These are phyloP conservation scores for Gonatopus flavifemur DNA, from an alignment of 1,140 invertebrate genomes.

Conservation along the genomic window DNA sequence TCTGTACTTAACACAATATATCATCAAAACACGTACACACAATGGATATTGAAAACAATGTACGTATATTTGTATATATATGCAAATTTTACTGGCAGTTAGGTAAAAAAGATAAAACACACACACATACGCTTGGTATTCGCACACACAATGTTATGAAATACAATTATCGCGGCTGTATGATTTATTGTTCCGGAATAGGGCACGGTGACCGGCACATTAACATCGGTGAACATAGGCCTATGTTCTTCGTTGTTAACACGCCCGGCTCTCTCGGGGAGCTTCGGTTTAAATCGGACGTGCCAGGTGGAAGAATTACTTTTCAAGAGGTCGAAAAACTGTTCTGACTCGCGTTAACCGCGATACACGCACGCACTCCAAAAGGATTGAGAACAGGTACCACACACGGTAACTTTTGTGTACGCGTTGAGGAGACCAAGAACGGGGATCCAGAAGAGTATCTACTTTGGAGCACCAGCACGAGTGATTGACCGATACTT, in stretches of 20 bases:
- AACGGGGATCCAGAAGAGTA: too few relatives aligned
- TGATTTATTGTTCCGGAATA: slow-evolving; percentile 24
- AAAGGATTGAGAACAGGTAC: too few relatives aligned
- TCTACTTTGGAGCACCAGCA: too few relatives aligned
- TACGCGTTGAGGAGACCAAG: too few relatives aligned
- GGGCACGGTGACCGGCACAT: slow-evolving; percentile 50
- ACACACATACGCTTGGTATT: background rate
- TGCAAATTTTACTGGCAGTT: background rate
- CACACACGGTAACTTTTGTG: too few relatives aligned
- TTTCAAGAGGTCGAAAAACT: slow-evolving; percentile 32
- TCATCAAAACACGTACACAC: background rate
- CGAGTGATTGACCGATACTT: too few relatives aligned
- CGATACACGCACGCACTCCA: background rate
- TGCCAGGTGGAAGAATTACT: slow-evolving; percentile 43
- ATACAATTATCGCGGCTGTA: slow-evolving; percentile 10
- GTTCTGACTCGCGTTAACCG: slow-evolving; percentile 3
- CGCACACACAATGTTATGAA: slow-evolving; percentile 13
- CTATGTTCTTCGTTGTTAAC: too few relatives aligned
- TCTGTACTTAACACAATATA: background rate
- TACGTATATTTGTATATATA: background rate
- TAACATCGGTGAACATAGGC: too few relatives aligned
- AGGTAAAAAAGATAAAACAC: background rate
- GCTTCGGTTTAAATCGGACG: slow-evolving; percentile 44
- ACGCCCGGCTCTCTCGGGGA: slow-evolving; percentile 41
- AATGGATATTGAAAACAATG: background rate